These are phyloP conservation scores for Botia almorhae DNA, from an alignment of 2,797 vertebrate genomes.

Conservation along the genomic window DNA sequence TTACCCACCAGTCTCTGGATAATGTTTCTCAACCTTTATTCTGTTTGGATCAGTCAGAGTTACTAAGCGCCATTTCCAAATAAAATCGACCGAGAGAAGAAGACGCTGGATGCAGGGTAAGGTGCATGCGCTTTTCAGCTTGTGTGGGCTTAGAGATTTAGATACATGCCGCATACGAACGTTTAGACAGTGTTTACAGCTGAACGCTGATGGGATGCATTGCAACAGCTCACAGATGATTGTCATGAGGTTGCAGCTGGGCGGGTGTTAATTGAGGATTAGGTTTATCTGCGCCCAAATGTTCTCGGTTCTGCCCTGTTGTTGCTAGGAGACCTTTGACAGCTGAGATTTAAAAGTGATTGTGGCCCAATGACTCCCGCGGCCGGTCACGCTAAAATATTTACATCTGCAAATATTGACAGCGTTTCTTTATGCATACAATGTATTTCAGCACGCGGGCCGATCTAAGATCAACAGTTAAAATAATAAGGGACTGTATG, in stretches of 20 bases:
- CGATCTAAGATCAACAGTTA: neutral
- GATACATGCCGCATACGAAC: neutral
- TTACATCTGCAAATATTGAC: neutral
- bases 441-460: too few relatives aligned
- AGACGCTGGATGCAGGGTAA: slow-evolving; percentile 25
- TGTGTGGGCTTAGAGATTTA: neutral
- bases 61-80: neutral
- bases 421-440: neutral
- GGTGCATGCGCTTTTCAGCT: slow-evolving; percentile 7
- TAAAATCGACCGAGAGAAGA: slow-evolving; percentile 16
- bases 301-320: slow-evolving; percentile 74
- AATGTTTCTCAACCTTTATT: slow-evolving; percentile 6
- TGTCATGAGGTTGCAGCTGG: slow-evolving; percentile 36
- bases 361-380: slow-evolving; percentile 26
- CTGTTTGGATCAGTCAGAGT: slow-evolving; percentile 21
- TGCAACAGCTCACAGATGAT: neutral
- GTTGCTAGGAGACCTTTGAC: slow-evolving; percentile 79
- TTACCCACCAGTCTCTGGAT: neutral
- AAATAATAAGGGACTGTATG: neutral
- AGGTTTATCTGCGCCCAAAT: slow-evolving; percentile 17
- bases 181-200: neutral
- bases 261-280: slow-evolving; percentile 34
- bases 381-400: neutral
- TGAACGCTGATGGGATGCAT: slow-evolving; percentile 17
- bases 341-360: slow-evolving; percentile 70